phyloP scores from a whole-genome alignment of 2,797 vertebrate species.

The Dryobates pubescens region DNA sequence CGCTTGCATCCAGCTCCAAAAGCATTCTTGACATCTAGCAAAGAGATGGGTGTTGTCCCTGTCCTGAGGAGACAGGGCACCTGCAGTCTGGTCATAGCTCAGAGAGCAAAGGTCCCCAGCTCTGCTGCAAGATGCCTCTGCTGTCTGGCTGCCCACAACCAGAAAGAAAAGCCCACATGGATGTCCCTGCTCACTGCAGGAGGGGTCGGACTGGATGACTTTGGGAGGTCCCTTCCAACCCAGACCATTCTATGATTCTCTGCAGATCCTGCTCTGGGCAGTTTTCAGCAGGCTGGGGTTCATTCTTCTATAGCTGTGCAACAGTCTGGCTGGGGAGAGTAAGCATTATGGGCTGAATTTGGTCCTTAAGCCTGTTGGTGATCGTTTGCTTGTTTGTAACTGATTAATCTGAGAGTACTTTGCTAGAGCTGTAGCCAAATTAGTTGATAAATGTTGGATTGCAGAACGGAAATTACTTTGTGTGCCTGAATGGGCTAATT shows the following conservation, averaged over 20 bases:
- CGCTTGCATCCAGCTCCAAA: not conserved
- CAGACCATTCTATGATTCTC: too few species aligned
- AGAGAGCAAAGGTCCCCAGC: not conserved
- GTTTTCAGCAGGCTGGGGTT: not conserved
- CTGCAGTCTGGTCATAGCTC: not conserved
- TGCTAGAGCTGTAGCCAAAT: slow-evolving; percentile 23
- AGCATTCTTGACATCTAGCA: not conserved
- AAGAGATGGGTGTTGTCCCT: not conserved
- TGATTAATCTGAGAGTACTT: slow-evolving; percentile 6
- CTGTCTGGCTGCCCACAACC: not conserved
- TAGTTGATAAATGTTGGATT: slow-evolving; percentile 23
- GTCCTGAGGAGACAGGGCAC: not conserved
- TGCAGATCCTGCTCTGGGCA: not conserved
- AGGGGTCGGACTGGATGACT: too few species aligned
- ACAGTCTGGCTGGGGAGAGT: not conserved
- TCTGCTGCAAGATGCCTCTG: not conserved
- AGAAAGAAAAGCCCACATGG: not conserved
- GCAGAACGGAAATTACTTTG: not conserved
- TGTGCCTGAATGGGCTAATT: slow-evolving; percentile 26
- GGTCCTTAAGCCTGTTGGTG: slow-evolving; percentile 6
- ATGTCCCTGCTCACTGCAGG: too few species aligned
- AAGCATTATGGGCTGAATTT: not conserved
- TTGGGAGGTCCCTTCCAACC: too few species aligned
- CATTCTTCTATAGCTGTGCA: not conserved
- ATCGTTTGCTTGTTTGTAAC: slow-evolving; percentile 18